A percentile compares a stretch with the other conserved stretches of the same genome.
These are phyloP conservation scores for Dexiosoma caninum DNA, from an alignment of 2,888 invertebrate species.

Conservation along the genomic window DNA sequence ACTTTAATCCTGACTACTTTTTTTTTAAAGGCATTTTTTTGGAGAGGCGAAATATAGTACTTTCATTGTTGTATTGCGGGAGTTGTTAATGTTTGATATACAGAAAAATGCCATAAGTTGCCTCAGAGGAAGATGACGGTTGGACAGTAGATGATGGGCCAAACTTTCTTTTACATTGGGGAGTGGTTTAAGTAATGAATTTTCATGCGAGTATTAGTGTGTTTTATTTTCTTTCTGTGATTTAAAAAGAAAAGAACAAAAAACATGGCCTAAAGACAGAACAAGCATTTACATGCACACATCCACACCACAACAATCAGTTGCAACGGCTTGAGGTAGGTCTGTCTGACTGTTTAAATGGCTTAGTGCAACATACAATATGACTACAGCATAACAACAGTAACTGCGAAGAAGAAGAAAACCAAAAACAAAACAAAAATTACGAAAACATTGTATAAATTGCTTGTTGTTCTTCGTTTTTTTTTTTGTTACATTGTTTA, in stretches of 20 bases:
- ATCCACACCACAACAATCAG: not conserved
- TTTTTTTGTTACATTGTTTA: slow-evolving; percentile 11
- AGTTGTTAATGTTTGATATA: slow-evolving; percentile 54
- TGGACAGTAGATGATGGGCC: slow-evolving; percentile 21
- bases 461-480: slow-evolving; percentile 33
- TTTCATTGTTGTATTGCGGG: slow-evolving; percentile 60
- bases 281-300: slow-evolving; percentile 9
- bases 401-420: too few species aligned
- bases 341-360: not conserved
- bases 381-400: not conserved
- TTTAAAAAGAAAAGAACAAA: too few species aligned
- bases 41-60: not conserved
- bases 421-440: too few species aligned
- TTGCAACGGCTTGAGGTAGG: not conserved
- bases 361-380: not conserved
- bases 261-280: slow-evolving; percentile 61
- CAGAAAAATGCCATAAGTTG: slow-evolving; percentile 39
- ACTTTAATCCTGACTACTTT: slow-evolving; percentile 50
- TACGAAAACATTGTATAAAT: slow-evolving; percentile 31
- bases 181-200: slow-evolving; percentile 62
- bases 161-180: slow-evolving; percentile 50
- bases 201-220: slow-evolving; percentile 57
- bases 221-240: slow-evolving; percentile 34
- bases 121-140: not conserved
- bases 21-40: slow-evolving; percentile 20